Conservation (phyloP, 2,113 vertebrate species). For the Otis tarda region DNA sequence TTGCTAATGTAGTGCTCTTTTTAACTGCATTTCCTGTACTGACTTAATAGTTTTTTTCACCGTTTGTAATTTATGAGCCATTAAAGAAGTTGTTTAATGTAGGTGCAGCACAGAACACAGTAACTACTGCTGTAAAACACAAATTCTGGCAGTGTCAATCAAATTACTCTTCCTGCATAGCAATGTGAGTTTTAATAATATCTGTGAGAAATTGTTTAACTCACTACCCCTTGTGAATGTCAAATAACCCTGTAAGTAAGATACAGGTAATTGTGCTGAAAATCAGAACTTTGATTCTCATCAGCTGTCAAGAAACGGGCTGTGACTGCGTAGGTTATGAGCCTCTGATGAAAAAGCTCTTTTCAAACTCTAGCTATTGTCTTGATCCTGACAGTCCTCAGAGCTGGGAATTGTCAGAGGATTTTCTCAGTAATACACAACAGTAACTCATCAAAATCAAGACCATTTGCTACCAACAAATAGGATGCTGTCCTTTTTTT, state of each 20-base stretch:
- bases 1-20: neutral
- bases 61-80: slow-evolving; percentile 10
- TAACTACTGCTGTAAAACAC: neutral
- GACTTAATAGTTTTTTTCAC: neutral
- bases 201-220: neutral
- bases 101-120: neutral
- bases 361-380: neutral
- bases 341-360: neutral
- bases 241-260: neutral
- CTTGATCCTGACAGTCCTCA: neutral
- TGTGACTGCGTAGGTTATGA: neutral
- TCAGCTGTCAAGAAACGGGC: neutral
- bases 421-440: neutral
- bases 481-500: neutral
- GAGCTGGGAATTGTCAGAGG: neutral
- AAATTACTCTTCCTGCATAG: neutral
- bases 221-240: neutral
- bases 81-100: slow-evolving; percentile 7
- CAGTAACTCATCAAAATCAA: neutral
- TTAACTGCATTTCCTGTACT: neutral
- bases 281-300: neutral
- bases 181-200: neutral
- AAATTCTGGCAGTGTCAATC: slow-evolving; percentile 17
- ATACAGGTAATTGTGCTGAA: neutral
- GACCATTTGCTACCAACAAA: neutral